phyloP scores from a whole-genome alignment of 2,113 vertebrate genomes.

The Ellobius talpinus region DNA sequence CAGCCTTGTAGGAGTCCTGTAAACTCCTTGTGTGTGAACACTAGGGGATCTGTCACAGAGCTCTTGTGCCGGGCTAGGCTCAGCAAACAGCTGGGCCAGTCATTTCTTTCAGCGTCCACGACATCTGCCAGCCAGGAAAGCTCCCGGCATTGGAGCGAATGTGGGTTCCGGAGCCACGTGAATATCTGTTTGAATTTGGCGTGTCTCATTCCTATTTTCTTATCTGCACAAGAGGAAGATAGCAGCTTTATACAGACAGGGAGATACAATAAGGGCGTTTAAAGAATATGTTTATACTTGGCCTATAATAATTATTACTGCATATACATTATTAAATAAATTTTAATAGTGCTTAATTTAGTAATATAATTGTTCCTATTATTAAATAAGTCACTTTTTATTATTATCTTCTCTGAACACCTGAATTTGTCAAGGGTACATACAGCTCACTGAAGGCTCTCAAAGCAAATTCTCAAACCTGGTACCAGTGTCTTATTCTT shows the following conservation, averaged over 20 bases:
- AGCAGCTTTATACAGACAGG: background rate
- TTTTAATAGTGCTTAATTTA: background rate
- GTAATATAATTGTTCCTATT: background rate
- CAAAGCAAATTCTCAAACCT: background rate
- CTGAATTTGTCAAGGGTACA: background rate
- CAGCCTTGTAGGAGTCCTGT: background rate
- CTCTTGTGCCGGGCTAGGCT: background rate
- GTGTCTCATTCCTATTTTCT: background rate
- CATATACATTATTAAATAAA: background rate
- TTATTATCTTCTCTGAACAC: background rate
- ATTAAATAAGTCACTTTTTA: conserved; percentile 19
- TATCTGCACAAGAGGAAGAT: background rate
- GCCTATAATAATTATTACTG: background rate
- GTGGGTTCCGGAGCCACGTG: background rate
- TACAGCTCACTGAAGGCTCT: background rate
- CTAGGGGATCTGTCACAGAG: background rate
- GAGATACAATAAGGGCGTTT: conserved; percentile 38
- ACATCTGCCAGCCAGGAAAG: background rate
- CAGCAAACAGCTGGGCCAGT: background rate
- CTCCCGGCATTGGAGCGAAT: rapidly evolving
- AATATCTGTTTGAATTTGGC: background rate
- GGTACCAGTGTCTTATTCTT: background rate
- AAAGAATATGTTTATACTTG: background rate
- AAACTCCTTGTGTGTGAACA: background rate
- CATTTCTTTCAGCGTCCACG: background rate